Evolutionary conservation across 2,888 invertebrate genomes (phyloP).

Genomic region (Chesias legatella): DNA sequence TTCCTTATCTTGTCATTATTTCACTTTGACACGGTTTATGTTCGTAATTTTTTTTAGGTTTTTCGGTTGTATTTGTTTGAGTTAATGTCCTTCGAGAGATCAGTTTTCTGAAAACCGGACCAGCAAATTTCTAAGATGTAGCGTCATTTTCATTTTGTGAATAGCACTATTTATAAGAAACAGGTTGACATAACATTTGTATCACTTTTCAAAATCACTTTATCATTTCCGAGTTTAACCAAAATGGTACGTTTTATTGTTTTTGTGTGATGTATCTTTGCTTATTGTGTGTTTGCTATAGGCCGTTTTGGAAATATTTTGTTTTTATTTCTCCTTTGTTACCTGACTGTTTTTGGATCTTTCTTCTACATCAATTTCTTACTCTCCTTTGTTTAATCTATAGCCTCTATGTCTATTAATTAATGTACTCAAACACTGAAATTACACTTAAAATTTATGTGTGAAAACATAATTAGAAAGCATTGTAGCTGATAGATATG

Average conservation of each 20-base stretch:
- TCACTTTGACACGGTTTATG: constrained; percentile 55
- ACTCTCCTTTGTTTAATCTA: constrained; percentile 30
- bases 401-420: constrained; percentile 26
- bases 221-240: constrained; percentile 50
- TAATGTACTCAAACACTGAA: constrained; percentile 22
- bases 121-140: constrained; percentile 52
- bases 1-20: constrained; percentile 64
- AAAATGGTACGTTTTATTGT: constrained; percentile 62
- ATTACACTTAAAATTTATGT: constrained; percentile 21
- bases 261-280: constrained; percentile 72
- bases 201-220: constrained; percentile 57
- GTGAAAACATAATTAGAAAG: constrained; percentile 22
- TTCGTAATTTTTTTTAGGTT: constrained; percentile 40
- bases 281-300: constrained; percentile 79
- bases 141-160: constrained; percentile 60
- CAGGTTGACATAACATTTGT: constrained; percentile 60
- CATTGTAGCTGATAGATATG: constrained; percentile 28
- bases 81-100: constrained; percentile 80
- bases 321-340: constrained; percentile 44
- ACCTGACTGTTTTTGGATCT: constrained; percentile 53
- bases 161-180: constrained; percentile 59
- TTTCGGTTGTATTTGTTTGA: constrained; percentile 56
- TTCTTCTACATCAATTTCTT: constrained; percentile 54
- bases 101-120: constrained; percentile 73
- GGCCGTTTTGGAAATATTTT: constrained; percentile 78